Evolutionary conservation across 2,888 invertebrate genomes (phyloP).

Genomic region (Rhagium mordax): DNA sequence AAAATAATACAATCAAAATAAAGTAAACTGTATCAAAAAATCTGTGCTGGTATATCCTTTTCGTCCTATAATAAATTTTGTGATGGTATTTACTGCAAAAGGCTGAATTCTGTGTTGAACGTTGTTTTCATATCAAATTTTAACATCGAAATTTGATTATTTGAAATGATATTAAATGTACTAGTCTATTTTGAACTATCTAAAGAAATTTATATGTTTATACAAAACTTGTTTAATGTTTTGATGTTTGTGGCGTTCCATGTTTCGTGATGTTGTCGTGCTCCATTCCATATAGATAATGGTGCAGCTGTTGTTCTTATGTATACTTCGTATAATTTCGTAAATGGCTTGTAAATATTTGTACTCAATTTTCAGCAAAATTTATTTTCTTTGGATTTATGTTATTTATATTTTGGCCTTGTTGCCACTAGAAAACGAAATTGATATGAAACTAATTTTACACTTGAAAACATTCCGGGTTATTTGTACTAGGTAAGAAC

Average conservation of each 20-base stretch:
- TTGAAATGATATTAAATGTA: not conserved
- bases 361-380: too few species aligned
- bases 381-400: too few species aligned
- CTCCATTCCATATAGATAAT: not conserved
- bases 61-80: constrained; percentile 24
- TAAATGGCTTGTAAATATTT: not conserved
- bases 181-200: constrained; percentile 7
- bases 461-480: too few species aligned
- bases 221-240: constrained; percentile 4
- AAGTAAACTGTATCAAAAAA: too few species aligned
- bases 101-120: constrained; percentile 35
- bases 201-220: constrained; percentile 10
- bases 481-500: not conserved
- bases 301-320: not conserved
- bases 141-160: constrained; percentile 23
- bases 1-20: constrained; percentile 11
- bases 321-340: not conserved
- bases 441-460: too few species aligned
- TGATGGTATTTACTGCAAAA: constrained; percentile 26
- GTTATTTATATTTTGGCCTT: too few species aligned
- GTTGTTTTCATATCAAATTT: constrained; percentile 34
- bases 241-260: constrained; percentile 9
- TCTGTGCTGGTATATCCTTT: too few species aligned
- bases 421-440: too few species aligned
- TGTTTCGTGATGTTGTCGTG: not conserved